Conservation (phyloP, 2,113 vertebrate genomes). For the Sylvicapra grimmia region DNA sequence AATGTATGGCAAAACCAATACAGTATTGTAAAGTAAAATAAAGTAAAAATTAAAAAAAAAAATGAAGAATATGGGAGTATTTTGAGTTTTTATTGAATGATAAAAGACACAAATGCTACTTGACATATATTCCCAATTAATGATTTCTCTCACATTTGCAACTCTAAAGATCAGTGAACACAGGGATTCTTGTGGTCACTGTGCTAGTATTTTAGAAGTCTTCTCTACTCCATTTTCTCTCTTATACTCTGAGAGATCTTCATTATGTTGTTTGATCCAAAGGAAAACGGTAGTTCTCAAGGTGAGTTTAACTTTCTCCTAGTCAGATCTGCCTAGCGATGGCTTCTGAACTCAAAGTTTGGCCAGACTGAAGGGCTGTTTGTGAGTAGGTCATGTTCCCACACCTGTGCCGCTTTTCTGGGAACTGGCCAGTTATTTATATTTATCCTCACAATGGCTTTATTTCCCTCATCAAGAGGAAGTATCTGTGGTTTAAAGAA, state of each 20-base stretch:
- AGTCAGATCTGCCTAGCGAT: conserved; percentile 73
- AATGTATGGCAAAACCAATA: too few species aligned
- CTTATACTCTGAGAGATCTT: conserved; percentile 81
- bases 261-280: conserved; percentile 82
- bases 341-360: conserved; percentile 70
- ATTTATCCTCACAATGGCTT: not conserved
- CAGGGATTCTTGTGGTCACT: not conserved
- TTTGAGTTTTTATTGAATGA: conserved; percentile 46
- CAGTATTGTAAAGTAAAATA: too few species aligned
- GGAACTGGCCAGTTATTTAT: not conserved
- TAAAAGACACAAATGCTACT: not conserved
- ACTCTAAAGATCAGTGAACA: not conserved
- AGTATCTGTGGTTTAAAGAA: not conserved
- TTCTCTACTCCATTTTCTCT: conserved; percentile 65
- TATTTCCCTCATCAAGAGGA: not conserved
- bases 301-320: conserved; percentile 79
- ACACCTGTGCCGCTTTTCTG: not conserved
- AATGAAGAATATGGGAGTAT: not conserved
- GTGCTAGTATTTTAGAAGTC: not conserved
- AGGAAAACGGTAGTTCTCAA: conserved; percentile 75
- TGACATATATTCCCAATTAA: not conserved
- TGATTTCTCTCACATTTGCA: not conserved
- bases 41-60: too few species aligned
- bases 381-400: accelerated
- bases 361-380: conserved; percentile 70